Percentiles rank a stretch among this genome's conserved stretches.
These are phyloP conservation scores for Hippocampus abdominalis DNA, from an alignment of 2,113 vertebrate species.

Conservation along the genomic window DNA sequence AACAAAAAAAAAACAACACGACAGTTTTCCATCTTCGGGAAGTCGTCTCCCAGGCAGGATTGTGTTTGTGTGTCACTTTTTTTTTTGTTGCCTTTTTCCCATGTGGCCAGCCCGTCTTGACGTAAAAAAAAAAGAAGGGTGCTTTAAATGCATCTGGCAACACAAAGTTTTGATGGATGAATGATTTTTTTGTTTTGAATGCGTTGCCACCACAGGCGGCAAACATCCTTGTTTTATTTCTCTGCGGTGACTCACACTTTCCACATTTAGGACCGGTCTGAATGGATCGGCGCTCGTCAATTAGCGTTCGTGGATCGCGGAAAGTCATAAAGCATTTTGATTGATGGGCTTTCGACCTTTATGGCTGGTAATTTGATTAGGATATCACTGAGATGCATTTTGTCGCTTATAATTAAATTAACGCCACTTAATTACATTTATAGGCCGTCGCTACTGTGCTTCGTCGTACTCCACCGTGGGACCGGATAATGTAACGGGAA, in stretches of 20 bases:
- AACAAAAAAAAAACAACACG: too few relatives aligned
- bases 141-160: constrained; percentile 1
- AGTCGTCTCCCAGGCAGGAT: background rate
- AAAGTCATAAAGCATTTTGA: background rate
- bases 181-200: constrained; percentile 32
- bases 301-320: constrained; percentile 1
- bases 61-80: background rate
- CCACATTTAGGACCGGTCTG: constrained; percentile 11
- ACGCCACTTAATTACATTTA: constrained; percentile 1
- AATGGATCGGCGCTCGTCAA: background rate
- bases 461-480: background rate
- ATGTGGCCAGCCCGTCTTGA: background rate
- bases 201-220: constrained; percentile 21
- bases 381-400: background rate
- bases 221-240: constrained; percentile 9
- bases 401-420: constrained; percentile 6
- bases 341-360: constrained; percentile 2
- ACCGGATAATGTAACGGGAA: background rate
- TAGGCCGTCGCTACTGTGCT: background rate
- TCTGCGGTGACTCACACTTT: constrained; percentile 23
- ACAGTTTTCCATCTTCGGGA: too few relatives aligned
- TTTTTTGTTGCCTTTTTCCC: background rate
- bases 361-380: constrained; percentile 1
- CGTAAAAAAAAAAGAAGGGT: background rate
- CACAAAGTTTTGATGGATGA: constrained; percentile 19